Conservation (phyloP, 2,888 invertebrate species). For the Zygaena filipendulae region DNA sequence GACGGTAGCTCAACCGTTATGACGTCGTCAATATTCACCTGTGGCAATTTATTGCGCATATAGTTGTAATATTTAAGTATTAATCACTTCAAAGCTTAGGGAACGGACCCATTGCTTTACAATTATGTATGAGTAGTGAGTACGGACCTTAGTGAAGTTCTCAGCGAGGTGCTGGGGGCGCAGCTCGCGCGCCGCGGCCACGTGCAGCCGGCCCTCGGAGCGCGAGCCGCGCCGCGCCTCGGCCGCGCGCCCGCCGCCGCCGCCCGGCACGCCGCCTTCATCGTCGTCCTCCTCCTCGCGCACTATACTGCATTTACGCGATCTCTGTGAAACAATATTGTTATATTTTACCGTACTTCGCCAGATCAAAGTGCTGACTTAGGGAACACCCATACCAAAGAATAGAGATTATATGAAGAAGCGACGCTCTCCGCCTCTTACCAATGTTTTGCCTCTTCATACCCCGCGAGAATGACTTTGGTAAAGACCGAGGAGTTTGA, state of each 20-base stretch:
- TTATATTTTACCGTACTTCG: too few species aligned
- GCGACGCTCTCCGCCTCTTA: too few species aligned
- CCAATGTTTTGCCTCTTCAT: too few species aligned
- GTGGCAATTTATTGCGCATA: conserved; percentile 1
- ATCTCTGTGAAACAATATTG: conserved; percentile 70
- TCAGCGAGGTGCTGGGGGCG: conserved; percentile 70
- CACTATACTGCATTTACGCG: conserved; percentile 91
- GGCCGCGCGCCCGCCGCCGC: conserved; percentile 67
- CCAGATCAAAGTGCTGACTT: too few species aligned
- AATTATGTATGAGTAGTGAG: background rate
- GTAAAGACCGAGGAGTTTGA: too few species aligned
- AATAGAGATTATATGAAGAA: too few species aligned
- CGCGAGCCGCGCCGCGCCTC: conserved; percentile 74
- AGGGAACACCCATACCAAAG: too few species aligned
- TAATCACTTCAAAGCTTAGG: background rate
- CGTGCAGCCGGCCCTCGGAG: conserved; percentile 82
- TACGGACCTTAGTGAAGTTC: conserved; percentile 58
- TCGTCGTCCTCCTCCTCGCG: conserved; percentile 94
- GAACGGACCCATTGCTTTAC: too few species aligned
- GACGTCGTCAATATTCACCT: conserved; percentile 42
- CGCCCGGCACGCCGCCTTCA: conserved; percentile 69
- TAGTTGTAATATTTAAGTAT: background rate
- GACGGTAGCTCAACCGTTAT: conserved; percentile 4
- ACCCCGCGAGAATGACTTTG: too few species aligned
- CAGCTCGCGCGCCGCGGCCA: conserved; percentile 66